These are phyloP conservation scores for Ophioderma brevispina DNA, from an alignment of 35 echinoderm and acorn worm species.

Conservation along the genomic window DNA sequence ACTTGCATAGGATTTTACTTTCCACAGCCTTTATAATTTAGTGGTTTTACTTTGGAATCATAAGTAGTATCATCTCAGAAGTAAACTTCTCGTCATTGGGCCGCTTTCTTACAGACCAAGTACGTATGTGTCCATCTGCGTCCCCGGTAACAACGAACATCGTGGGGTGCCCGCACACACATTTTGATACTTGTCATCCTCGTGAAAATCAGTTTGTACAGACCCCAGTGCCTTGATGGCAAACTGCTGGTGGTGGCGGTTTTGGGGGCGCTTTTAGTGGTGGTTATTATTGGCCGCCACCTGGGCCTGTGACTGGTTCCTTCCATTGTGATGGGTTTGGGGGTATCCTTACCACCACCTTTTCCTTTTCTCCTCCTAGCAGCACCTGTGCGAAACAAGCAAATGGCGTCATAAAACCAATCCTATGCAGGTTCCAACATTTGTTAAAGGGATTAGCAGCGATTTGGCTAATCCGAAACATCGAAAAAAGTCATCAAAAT, in stretches of 20 bases:
- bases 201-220: conserved; percentile 71
- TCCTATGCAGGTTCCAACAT: no score
- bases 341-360: background rate
- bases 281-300: background rate
- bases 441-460: no score
- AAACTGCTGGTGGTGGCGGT: conserved; percentile 42
- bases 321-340: background rate
- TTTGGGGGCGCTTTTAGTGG: conserved; percentile 8
- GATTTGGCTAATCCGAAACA: no score
- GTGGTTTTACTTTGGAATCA: no score
- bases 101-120: conserved; percentile 81
- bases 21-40: no score
- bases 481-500: no score
- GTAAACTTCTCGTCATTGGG: no score
- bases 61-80: no score
- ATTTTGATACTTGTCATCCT: conserved; percentile 75
- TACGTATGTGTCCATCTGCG: conserved; percentile 79
- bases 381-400: no score
- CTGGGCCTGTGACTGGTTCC: background rate
- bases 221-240: conserved; percentile 48
- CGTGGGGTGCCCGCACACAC: conserved; percentile 85
- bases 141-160: conserved; percentile 81
- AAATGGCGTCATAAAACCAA: no score
- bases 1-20: no score
- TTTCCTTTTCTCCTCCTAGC: conserved; percentile 53